phyloP scores from a whole-genome alignment of 2,888 invertebrate genomes.

The Nephrotoma guestfalica region DNA sequence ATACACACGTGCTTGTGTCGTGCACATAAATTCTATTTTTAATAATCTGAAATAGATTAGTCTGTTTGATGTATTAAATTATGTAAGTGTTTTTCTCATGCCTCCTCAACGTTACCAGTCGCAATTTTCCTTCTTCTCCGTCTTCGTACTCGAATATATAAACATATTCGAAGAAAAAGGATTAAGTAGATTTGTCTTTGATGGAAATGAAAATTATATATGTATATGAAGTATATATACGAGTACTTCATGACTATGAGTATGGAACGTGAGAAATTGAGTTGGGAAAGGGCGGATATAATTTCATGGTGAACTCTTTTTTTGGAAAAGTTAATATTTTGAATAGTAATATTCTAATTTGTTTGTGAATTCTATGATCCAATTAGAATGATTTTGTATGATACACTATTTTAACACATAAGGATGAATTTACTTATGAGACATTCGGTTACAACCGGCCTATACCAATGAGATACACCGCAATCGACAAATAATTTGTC shows the following conservation, averaged over 20 bases:
- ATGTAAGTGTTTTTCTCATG: neutral
- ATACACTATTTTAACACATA: too few relatives aligned
- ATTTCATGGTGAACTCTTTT: neutral
- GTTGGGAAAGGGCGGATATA: neutral
- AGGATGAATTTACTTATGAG: too few relatives aligned
- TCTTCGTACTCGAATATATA: neutral
- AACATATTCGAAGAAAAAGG: neutral
- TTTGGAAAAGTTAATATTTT: neutral
- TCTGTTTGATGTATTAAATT: neutral
- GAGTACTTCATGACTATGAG: neutral
- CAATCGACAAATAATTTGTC: too few relatives aligned
- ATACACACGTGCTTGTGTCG: neutral
- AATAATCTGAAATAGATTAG: neutral
- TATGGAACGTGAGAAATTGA: neutral
- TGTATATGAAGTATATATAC: neutral
- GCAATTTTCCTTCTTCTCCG: neutral
- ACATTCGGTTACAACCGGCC: too few relatives aligned
- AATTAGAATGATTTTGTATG: too few relatives aligned
- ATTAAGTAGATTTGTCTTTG: neutral
- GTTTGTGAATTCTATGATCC: too few relatives aligned
- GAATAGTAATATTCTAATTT: too few relatives aligned
- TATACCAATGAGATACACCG: too few relatives aligned
- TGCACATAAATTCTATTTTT: neutral
- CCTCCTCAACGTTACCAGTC: neutral
- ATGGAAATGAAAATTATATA: neutral